Percentiles rank a stretch among this genome's conserved stretches.
These are phyloP conservation scores for Dryococelus australis DNA, from an alignment of 2,888 invertebrate genomes.

Conservation along the genomic window DNA sequence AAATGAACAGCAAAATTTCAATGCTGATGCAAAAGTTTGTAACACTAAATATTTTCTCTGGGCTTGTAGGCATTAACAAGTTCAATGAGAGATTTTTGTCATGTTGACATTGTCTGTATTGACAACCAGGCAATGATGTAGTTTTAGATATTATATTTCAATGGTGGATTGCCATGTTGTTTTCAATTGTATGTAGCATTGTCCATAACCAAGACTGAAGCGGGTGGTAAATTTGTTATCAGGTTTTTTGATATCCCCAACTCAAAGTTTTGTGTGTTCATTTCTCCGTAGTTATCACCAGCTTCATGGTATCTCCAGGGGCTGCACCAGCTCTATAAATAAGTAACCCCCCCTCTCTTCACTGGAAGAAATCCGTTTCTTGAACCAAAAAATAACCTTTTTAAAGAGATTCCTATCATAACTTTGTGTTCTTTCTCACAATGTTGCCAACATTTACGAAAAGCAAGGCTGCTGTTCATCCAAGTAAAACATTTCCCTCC, in stretches of 20 bases:
- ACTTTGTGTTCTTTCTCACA: too few species aligned
- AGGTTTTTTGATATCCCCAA: not conserved
- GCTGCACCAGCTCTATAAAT: not conserved
- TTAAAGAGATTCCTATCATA: not conserved
- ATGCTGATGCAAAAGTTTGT: not conserved
- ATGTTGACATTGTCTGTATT: not conserved
- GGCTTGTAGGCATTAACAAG: not conserved
- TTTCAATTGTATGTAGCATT: not conserved
- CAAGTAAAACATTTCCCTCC: not conserved
- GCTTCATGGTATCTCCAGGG: not conserved
- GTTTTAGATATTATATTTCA: not conserved
- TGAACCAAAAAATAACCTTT: conserved; percentile 4
- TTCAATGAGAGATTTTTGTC: conserved; percentile 8
- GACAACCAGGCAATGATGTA: not conserved
- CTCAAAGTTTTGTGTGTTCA: conserved; percentile 26
- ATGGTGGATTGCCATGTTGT: conserved; percentile 12
- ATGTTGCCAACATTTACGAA: not conserved
- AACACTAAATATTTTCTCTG: conserved; percentile 4
- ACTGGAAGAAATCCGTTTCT: not conserved
- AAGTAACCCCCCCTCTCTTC: not conserved
- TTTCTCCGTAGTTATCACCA: not conserved
- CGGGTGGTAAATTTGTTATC: not conserved
- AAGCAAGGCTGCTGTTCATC: not conserved
- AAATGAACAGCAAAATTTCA: not conserved
- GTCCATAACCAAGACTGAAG: not conserved